These are phyloP conservation scores for Ceratosolen solmsi DNA, from an alignment of 1,140 invertebrate genomes.

Conservation along the genomic window DNA sequence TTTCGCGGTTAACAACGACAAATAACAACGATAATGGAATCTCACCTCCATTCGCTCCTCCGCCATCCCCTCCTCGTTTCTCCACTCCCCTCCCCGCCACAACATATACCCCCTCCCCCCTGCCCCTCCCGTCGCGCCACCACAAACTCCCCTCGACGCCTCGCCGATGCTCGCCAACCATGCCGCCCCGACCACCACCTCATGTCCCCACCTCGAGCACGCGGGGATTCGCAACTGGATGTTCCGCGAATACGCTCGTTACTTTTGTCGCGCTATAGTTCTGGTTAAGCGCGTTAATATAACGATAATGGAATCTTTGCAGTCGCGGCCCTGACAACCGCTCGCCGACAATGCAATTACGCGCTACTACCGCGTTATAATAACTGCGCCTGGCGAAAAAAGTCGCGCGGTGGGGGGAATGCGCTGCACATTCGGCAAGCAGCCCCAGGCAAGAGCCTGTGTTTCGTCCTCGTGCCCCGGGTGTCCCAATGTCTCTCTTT, in stretches of 20 bases:
- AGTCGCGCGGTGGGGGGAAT: no score
- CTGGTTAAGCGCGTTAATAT: conserved; percentile 54
- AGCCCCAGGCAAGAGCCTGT: no score
- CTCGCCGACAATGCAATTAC: conserved; percentile 58
- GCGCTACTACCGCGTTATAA: conserved; percentile 42
- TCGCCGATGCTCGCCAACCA: no score
- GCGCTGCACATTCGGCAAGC: no score
- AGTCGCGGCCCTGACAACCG: conserved; percentile 25
- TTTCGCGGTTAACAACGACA: conserved; percentile 51
- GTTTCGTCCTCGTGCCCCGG: no score
- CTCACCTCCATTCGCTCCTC: not conserved
- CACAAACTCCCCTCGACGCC: no score
- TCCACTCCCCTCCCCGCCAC: no score
- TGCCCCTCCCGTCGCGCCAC: no score
- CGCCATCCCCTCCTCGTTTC: not conserved
- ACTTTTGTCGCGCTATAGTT: conserved; percentile 53
- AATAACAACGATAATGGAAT: conserved; percentile 59
- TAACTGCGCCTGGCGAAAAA: not conserved
- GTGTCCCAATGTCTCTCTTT: not conserved
- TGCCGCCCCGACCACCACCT: no score
- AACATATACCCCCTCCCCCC: no score
- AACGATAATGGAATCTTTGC: conserved; percentile 57
- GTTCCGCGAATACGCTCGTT: conserved; percentile 56
- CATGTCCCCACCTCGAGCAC: no score
- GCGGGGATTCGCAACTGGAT: not conserved